Evolutionary conservation across 2,113 vertebrate species (phyloP), one percentile per base, ranked within the genome.

Genomic region (Otus sunia): DNA sequence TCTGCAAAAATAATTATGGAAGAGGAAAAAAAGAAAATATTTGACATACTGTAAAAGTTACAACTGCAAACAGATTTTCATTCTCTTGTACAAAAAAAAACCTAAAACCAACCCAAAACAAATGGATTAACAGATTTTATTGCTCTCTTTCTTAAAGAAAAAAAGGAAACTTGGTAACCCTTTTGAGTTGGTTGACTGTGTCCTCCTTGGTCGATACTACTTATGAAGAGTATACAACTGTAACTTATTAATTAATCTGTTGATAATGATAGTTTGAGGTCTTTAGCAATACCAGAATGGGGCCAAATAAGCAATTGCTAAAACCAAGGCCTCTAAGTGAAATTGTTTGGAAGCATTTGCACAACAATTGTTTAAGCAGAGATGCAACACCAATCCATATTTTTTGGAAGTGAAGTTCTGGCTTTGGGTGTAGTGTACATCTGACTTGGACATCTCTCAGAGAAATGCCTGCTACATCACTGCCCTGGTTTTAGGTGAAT

Each of bases 1-100:
- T 96, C 97, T 97, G 96, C 64, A 92, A 97, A 97, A 97, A 97
- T 95, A 95, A 95, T 97, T 97, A 96, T 47, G 91, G 77, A 67
- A 74, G 45, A 53, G 36, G 37, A 23, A 5, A 9, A 50, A 22
- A 74, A 73, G 19, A 83, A 91, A 92, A 89, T 59, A 84, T 34
- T 83, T 87, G 80, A 73, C 74, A 41, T 87, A 69, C 62, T 95
- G 84, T 90, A 79, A 82, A 97, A 95, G 66, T 90, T 94, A 91
- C 66, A 87, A 76, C 89, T 47, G 81, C 92, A 85, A 95, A 94
- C 80, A 92, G 88, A 92, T 94, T 91, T 94, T 95, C 26, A 25
- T 91, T 56, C 56, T 78, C 39, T 89, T 49, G 15, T 26, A 56
- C 9, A 14, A 45, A 50, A 60, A 55, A 72, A 55, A 4, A 3